Base-by-base conservation (phyloP, 2,888 invertebrate genomes). In the Serripes groenlandicus region DNA sequence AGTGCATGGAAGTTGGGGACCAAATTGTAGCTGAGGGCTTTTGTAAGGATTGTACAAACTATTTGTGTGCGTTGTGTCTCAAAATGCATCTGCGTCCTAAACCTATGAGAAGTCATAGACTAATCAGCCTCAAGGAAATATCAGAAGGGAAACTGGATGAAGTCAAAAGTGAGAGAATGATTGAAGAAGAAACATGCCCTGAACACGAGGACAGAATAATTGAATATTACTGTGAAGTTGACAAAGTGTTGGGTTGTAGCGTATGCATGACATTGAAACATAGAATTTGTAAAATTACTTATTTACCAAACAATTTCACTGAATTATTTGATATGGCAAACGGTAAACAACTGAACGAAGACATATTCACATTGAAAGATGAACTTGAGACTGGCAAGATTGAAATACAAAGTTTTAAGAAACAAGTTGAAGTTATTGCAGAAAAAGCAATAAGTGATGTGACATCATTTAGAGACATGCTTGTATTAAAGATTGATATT, bases 181-280 rank as follows among this genome's bases (percentile, higher is more conserved):
- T 3, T 58, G 58, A 62, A 26, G 28, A 62, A 21, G 62, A 30
- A 5, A 32, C 11, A 15, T 62, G 62, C 28, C 21, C 11, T n/a
- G 28, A 62, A 21, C 62, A 62, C 34, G n/a, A 3, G 11, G 34
- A 34, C 28, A 62, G 34, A n/a, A 32, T 28, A 2, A 21, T 62
- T 34, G 62, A 62, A 21, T 62, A 62, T 34, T 34, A 26, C 7
- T 62, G 62, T 62, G 62, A 62, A 28, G 28, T 32, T 62, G 32
- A 62, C 28, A 62, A 62, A 62, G 62, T 5, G 32, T n/a, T 62
- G 11, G 62, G 62, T 15, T 62, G 62, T n/a, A 62, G 62, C n/a
- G 62, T 62, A 2, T 62, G 62, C 34, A 62, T 62, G 62, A 62
- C 62, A 62, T 32, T 62, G 34, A 28, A 62, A n/a, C 62, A 62